These are phyloP conservation scores for Actinia equina DNA, from an alignment of 64 coral and sea anemone genomes.

Conservation along the genomic window DNA sequence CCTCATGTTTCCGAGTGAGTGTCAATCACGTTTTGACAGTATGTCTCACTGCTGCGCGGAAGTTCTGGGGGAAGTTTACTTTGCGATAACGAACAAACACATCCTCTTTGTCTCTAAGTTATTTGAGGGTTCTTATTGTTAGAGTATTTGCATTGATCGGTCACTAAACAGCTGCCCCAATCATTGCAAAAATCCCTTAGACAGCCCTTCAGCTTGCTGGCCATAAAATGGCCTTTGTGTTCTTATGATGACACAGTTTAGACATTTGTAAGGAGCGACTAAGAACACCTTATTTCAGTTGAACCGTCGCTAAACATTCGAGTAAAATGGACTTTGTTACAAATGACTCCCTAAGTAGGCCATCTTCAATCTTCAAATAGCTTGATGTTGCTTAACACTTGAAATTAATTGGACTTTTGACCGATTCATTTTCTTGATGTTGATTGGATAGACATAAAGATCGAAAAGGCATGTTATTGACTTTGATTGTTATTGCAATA, in stretches of 20 bases:
- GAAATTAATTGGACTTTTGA: background rate
- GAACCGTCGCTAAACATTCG: background rate
- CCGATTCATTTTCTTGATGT: background rate
- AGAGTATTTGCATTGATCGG: background rate
- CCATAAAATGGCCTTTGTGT: background rate
- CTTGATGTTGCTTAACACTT: background rate
- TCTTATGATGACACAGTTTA: background rate
- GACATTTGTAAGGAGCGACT: background rate
- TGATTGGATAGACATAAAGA: background rate
- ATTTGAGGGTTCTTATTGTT: background rate
- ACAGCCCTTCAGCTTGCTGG: background rate
- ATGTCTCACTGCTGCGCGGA: background rate
- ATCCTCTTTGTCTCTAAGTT: background rate
- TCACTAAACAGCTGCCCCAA: background rate
- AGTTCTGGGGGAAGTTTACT: conserved; percentile 7
- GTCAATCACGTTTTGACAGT: background rate
- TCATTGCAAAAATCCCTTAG: background rate
- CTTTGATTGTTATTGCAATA: background rate
- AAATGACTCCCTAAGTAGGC: background rate
- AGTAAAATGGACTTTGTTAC: background rate
- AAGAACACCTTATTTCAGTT: background rate
- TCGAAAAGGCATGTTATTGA: background rate
- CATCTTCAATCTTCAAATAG: background rate
- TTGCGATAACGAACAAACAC: conserved; percentile 1
- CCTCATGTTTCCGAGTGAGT: background rate